Conservation (phyloP, 2,113 vertebrate genomes). For the Baryphthengus martii region DNA sequence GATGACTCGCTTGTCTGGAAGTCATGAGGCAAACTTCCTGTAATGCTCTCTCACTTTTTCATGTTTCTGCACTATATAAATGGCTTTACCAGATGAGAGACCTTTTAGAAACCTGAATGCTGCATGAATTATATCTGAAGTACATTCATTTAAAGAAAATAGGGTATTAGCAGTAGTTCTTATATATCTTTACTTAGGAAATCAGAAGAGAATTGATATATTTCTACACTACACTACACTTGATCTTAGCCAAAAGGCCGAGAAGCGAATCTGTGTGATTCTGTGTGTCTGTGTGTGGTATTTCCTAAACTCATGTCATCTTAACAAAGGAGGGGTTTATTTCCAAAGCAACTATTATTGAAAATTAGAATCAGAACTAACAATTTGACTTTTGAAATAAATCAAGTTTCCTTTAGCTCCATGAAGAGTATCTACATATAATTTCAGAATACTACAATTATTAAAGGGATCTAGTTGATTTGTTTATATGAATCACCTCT, state of each 20-base stretch:
- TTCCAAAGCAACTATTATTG: neutral
- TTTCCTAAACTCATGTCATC: neutral
- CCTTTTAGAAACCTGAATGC: neutral
- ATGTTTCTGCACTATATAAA: neutral
- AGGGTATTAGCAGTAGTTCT: neutral
- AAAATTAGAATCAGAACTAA: neutral
- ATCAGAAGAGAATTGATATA: neutral
- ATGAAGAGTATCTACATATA: neutral
- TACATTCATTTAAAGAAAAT: neutral
- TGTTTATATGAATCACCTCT: neutral
- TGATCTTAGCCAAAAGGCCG: too few relatives aligned
- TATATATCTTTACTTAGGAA: neutral
- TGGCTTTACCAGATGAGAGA: neutral
- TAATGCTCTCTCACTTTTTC: neutral
- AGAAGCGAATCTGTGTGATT: too few relatives aligned
- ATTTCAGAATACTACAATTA: neutral
- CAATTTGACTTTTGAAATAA: neutral
- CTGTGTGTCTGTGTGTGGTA: too few relatives aligned
- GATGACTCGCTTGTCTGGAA: constrained; percentile 24
- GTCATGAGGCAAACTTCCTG: constrained; percentile 17
- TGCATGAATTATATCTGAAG: neutral
- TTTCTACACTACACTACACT: too few relatives aligned
- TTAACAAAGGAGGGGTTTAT: neutral
- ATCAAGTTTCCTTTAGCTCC: neutral
- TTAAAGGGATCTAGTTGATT: neutral